Base-by-base conservation (phyloP, 2,797 vertebrate species). In the Odontamblyopus lacepedii region DNA sequence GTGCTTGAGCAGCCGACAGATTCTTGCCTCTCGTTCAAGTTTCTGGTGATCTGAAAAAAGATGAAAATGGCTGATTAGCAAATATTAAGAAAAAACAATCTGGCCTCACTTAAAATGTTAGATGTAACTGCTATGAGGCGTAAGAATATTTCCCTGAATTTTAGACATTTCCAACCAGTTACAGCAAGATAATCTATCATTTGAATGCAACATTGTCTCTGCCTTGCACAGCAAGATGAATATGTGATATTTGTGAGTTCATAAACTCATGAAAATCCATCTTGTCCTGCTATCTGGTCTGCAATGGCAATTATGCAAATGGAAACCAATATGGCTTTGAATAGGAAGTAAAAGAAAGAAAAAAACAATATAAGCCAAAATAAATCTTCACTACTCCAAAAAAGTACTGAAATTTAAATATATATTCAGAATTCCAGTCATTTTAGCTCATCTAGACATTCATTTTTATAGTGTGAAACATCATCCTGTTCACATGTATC, bases 1-100 rank as follows among this genome's bases (percentile, higher is more conserved):
- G 79, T 99, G 97, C 88, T 99, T 99, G 81, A 99, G 92, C 81
- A 98, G 95, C 72, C 98, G 97, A 85, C 97, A 99, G 91, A 99
- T 99, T 89, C 97, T 95, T 35, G 98, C 98, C 93, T 99, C 98
- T 79, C 98, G 95, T 85, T 99, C 98, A 89, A 99, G 90, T 89
- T 99, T 99, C 95, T 99, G 98, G 81, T 99, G 97, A 95, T 99
- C 98, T 99, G 92, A 15, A 60, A 60, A 30, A 29, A 30, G 4
- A 29, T 5, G 4, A 30, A 16, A 60, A 57, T 2, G 23, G 9
- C 27, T 15, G 27, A 27, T 59, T 27, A 59, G 12, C 15, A 30
- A 9, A 60, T 6, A 30, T 60, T 4, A 12, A 57, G n/a, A 38
- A 51, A 7, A 55, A 23, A 38, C 9, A 8, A 38, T 38, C 8